Conservation (phyloP, 2,113 vertebrate genomes). For the Antigone vipio region DNA sequence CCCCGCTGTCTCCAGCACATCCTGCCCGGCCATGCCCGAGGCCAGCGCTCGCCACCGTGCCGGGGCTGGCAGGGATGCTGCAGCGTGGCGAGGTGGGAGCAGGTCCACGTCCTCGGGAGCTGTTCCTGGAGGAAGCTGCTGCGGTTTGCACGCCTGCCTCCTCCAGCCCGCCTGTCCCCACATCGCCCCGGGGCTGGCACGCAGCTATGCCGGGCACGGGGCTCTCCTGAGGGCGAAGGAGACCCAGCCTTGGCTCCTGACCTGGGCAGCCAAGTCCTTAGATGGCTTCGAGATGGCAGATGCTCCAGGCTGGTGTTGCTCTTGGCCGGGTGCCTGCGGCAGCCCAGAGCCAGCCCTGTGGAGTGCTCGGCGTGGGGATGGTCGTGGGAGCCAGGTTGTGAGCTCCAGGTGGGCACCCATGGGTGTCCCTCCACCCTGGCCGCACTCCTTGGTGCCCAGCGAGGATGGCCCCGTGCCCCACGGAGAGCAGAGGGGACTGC, state of each 20-base stretch:
- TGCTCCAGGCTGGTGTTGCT: not conserved
- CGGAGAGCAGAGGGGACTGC: rapidly evolving
- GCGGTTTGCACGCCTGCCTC: not conserved
- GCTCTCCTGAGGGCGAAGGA: not conserved
- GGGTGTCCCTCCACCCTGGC: not conserved
- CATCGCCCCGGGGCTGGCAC: not conserved
- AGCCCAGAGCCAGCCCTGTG: not conserved
- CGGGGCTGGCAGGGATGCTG: not conserved
- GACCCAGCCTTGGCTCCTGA: not conserved
- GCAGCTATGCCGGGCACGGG: rapidly evolving
- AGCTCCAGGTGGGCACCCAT: not conserved
- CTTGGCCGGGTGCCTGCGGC: not conserved
- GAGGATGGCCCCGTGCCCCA: rapidly evolving
- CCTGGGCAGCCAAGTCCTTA: not conserved
- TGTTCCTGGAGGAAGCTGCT: not conserved
- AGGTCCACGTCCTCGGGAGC: not conserved
- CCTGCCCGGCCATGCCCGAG: not conserved
- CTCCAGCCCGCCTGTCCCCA: not conserved
- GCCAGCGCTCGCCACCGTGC: not conserved
- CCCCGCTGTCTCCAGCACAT: rapidly evolving
- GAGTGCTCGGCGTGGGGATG: rapidly evolving
- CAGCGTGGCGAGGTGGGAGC: not conserved
- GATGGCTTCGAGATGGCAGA: not conserved
- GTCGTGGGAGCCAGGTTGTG: rapidly evolving
- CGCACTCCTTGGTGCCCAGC: rapidly evolving